These are phyloP conservation scores for human DNA, from an alignment of 2,113 vertebrate species.

Conservation along the genomic window GRCh38 chr6:5039501-5040000, in stretches of 20 bases:
- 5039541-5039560: not conserved
- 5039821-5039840: not conserved
- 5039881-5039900: not conserved
- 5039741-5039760: not conserved
- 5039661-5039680: not conserved
- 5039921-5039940: not conserved
- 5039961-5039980: not conserved
- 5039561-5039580: conserved; percentile 34
- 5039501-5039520: conserved; percentile 36
- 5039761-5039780: not conserved
- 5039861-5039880: not conserved
- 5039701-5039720: not conserved
- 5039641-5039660: not conserved
- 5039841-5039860: not conserved
- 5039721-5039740: not conserved
- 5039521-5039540: conserved; percentile 30
- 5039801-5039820: not conserved
- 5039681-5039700: not conserved
- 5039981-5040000: not conserved
- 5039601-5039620: not conserved
- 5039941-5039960: not conserved
- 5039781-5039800: not conserved
- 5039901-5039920: not conserved
- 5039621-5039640: not conserved
- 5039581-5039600: not conserved